Conservation (phyloP, 2,797 vertebrate genomes). For the Girardinus metallicus region DNA sequence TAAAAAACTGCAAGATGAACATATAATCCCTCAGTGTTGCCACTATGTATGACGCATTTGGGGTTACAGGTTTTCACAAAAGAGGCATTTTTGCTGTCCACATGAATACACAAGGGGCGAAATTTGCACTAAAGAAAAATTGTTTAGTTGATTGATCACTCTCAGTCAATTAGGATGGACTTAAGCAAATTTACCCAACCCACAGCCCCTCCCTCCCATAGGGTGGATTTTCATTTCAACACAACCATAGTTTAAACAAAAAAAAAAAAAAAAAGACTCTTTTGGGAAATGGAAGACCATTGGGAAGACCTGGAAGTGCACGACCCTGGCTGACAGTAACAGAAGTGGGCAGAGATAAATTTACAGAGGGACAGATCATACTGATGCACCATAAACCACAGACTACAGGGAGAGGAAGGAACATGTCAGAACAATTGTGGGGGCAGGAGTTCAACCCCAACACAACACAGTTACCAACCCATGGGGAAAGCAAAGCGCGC, state of each 20-base stretch:
- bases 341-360: conserved; percentile 45
- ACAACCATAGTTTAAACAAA: conserved; percentile 10
- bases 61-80: too few species aligned
- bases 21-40: not conserved
- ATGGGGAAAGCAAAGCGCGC: conserved; percentile 67
- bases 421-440: conserved; percentile 52
- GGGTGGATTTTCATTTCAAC: conserved; percentile 47
- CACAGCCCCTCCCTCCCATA: not conserved
- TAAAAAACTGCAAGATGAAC: not conserved
- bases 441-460: conserved; percentile 47
- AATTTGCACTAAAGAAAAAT: too few species aligned
- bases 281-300: conserved; percentile 28
- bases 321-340: conserved; percentile 49
- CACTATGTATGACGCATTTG: too few species aligned
- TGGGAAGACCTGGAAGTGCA: conserved; percentile 34
- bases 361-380: conserved; percentile 63
- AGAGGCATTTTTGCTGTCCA: too few species aligned
- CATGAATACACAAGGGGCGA: too few species aligned
- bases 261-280: conserved; percentile 16
- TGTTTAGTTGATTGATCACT: not conserved
- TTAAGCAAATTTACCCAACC: not conserved
- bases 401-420: conserved; percentile 51
- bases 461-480: conserved; percentile 73
- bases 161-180: not conserved
- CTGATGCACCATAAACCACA: conserved; percentile 65